Conservation (phyloP, 2,888 invertebrate genomes). For the Anarsia innoxiella region DNA sequence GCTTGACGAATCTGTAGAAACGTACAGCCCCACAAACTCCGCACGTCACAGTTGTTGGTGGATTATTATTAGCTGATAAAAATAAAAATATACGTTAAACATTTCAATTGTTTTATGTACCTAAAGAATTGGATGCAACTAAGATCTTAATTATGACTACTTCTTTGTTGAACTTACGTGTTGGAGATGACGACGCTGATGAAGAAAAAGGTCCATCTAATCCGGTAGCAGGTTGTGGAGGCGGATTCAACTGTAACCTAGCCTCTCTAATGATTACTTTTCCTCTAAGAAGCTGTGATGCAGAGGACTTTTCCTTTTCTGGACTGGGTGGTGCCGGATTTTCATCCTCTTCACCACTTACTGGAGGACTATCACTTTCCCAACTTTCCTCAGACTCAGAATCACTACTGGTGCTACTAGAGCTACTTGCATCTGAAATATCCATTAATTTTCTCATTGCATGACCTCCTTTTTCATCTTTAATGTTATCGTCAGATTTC, state of each 20-base stretch:
- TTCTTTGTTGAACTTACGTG: conserved; percentile 49
- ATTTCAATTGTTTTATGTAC: no score
- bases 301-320: conserved; percentile 58
- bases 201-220: conserved; percentile 83
- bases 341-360: conserved; percentile 58
- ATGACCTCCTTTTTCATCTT: conserved; percentile 62
- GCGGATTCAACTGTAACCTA: conserved; percentile 76
- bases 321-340: conserved; percentile 56
- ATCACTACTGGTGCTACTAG: conserved; percentile 60
- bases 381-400: conserved; percentile 65
- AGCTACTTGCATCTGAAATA: conserved; percentile 67
- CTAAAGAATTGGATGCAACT: no score
- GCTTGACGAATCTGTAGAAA: conserved; percentile 84
- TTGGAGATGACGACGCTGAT: no score
- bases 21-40: conserved; percentile 87
- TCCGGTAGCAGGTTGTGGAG: conserved; percentile 54
- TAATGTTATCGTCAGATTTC: conserved; percentile 43
- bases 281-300: conserved; percentile 74
- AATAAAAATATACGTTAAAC: no score
- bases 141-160: no score
- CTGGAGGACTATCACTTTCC: conserved; percentile 57
- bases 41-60: conserved; percentile 81
- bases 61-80: conserved; percentile 70
- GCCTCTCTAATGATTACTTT: conserved; percentile 83
- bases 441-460: conserved; percentile 67